Evolutionary conservation across 23 tunicate species (phyloP).

Genomic region (Aplidium turbinatum): DNA sequence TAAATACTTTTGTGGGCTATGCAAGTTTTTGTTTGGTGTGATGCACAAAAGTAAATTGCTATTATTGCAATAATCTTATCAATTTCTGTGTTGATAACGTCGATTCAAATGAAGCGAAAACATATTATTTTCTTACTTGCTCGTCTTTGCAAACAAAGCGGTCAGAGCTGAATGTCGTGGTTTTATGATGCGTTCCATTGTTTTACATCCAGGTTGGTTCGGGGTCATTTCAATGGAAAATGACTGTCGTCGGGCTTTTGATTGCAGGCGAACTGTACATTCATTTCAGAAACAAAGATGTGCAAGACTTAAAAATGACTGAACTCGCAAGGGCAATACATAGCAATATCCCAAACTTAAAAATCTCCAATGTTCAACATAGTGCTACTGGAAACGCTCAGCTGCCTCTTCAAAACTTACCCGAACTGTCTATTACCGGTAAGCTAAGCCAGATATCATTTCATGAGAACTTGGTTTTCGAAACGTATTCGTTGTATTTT

Average conservation of each 20-base stretch:
- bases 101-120: no score
- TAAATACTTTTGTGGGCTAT: no score
- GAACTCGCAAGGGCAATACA: conserved; percentile 65
- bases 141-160: no score
- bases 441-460: neutral
- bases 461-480: no score
- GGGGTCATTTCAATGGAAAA: conserved; percentile 91
- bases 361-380: conserved; percentile 48
- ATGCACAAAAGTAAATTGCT: no score
- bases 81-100: no score
- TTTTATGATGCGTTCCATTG: no score
- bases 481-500: no score
- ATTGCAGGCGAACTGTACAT: conserved; percentile 98
- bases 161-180: no score
- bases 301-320: conserved; percentile 73
- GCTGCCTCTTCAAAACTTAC: conserved; percentile 36
- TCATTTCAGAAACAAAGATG: conserved; percentile 80
- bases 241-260: conserved; percentile 92
- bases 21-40: no score
- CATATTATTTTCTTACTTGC: no score
- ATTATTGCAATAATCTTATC: no score
- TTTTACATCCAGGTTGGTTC: conserved; percentile 63
- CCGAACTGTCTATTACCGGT: conserved; percentile 59
- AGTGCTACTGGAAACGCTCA: conserved; percentile 68
- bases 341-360: conserved; percentile 53